phyloP scores from a whole-genome alignment of 35 echinoderm and acorn worm species.

The Holothuria glaberrima region DNA sequence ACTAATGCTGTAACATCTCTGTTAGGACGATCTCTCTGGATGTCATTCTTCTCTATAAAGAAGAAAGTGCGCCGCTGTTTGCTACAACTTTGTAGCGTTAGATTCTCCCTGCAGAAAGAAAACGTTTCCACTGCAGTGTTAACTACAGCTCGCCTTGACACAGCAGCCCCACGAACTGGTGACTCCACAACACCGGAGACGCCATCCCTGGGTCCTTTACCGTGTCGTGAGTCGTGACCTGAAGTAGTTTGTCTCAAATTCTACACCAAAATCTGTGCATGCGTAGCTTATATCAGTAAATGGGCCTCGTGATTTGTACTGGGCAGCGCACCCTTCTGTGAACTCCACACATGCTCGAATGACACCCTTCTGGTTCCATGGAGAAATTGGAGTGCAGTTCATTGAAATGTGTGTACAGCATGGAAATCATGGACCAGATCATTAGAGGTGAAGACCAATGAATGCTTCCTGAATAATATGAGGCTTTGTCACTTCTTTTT shows the following conservation, averaged over 20 bases:
- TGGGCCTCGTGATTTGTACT: neutral
- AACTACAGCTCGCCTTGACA: constrained; percentile 8
- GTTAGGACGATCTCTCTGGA: constrained; percentile 22
- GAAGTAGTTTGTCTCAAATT: constrained; percentile 25
- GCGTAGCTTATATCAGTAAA: neutral
- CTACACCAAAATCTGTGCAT: neutral
- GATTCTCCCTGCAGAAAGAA: constrained; percentile 21
- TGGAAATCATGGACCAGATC: constrained; percentile 52
- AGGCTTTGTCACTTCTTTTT: constrained; percentile 10
- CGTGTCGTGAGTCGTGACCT: constrained; percentile 30
- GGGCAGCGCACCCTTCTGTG: neutral
- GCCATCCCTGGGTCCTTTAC: constrained; percentile 34
- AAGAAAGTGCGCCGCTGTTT: constrained; percentile 38
- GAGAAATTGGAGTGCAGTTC: neutral
- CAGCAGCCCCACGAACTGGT: constrained; percentile 10
- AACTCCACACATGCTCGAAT: neutral
- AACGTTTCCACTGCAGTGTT: constrained; percentile 41
- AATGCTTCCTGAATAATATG: constrained; percentile 25
- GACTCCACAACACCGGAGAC: constrained; percentile 17
- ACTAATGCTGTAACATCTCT: constrained; percentile 19
- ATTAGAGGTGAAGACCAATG: constrained; percentile 3
- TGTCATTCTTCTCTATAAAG: constrained; percentile 1
- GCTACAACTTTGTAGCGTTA: neutral
- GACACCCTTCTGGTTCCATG: neutral
- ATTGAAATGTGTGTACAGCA: constrained; percentile 42